Conservation (phyloP, 2,797 vertebrate genomes). For the Galagoides demidoff region DNA sequence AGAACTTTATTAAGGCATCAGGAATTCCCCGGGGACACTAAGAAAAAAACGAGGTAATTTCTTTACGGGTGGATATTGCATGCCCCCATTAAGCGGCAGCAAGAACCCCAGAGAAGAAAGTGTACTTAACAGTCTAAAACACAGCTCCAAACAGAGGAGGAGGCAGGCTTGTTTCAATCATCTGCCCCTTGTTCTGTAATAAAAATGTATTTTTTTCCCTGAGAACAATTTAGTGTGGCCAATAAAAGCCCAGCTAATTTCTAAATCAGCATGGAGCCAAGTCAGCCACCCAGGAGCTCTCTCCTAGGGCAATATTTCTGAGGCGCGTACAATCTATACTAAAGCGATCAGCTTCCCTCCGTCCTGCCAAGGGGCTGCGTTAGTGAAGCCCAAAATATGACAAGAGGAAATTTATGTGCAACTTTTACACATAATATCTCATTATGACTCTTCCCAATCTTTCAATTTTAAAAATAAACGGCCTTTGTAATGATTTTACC, state of each 20-base stretch:
- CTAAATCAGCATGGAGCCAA: constrained; percentile 91
- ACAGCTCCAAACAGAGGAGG: constrained; percentile 63
- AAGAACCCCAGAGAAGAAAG: constrained; percentile 73
- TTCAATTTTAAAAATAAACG: constrained; percentile 93
- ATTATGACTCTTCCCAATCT: constrained; percentile 92
- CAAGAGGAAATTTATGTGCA: constrained; percentile 93
- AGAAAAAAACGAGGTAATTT: constrained; percentile 68
- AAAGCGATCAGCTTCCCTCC: constrained; percentile 90
- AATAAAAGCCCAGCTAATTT: constrained; percentile 91
- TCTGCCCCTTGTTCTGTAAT: constrained; percentile 81
- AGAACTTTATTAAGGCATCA: constrained; percentile 69
- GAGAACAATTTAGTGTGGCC: constrained; percentile 87
- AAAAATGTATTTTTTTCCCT: constrained; percentile 79
- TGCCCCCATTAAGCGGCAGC: constrained; percentile 66
- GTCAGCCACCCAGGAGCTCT: constrained; percentile 90
- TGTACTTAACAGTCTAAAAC: constrained; percentile 69
- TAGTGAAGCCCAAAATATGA: constrained; percentile 91
- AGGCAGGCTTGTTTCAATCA: constrained; percentile 76
- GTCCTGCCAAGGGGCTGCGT: constrained; percentile 89
- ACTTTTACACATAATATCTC: constrained; percentile 94
- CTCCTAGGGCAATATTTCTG: constrained; percentile 91
- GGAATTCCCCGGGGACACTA: constrained; percentile 62
- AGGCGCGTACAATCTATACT: constrained; percentile 91
- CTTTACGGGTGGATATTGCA: constrained; percentile 77
- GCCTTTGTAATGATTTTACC: constrained; percentile 92